phyloP scores from a whole-genome alignment of 2,888 invertebrate species.

The Parapristionchus giblindavisi region DNA sequence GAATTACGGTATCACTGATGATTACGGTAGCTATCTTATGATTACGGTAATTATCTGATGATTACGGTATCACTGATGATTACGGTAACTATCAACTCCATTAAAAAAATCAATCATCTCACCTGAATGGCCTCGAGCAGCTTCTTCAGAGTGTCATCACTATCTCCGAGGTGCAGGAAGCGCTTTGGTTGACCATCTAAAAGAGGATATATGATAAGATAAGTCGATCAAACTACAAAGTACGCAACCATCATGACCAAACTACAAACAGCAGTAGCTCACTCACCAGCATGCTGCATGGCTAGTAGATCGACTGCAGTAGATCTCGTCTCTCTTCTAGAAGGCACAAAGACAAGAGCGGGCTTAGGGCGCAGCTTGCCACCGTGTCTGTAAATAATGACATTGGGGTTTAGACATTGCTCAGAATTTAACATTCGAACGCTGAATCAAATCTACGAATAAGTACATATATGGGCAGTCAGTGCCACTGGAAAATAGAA shows the following conservation, averaged over 20 bases:
- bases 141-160: slow-evolving; percentile 64
- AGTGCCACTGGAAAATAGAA: no score
- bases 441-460: no score
- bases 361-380: slow-evolving; percentile 77
- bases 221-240: neutral
- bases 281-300: slow-evolving; percentile 86
- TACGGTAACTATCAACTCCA: no score
- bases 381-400: slow-evolving; percentile 67
- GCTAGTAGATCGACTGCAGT: slow-evolving; percentile 95
- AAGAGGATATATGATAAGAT: neutral
- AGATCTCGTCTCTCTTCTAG: slow-evolving; percentile 72
- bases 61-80: no score
- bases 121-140: slow-evolving; percentile 81
- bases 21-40: no score
- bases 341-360: slow-evolving; percentile 87
- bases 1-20: no score
- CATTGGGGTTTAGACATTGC: no score
- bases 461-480: no score
- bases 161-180: slow-evolving; percentile 80
- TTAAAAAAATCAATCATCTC: neutral
- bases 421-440: no score
- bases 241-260: neutral
- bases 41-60: no score
- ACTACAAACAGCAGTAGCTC: neutral
- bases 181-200: slow-evolving; percentile 39